phyloP scores from a whole-genome alignment of 2,113 vertebrate genomes.

The Dicrurus megarhynchus region DNA sequence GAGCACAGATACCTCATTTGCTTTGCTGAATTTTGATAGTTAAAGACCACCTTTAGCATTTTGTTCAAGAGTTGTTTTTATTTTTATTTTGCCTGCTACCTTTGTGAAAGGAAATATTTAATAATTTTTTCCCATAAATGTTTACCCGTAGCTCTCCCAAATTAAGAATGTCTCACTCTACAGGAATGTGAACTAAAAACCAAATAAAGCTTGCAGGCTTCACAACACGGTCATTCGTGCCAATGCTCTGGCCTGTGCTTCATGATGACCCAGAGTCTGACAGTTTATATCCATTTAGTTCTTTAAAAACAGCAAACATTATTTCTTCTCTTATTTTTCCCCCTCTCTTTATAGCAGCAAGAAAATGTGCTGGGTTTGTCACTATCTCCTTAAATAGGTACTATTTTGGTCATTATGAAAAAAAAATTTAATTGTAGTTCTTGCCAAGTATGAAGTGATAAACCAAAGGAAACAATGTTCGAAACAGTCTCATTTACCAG shows the following conservation, averaged over 20 bases:
- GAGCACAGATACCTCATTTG: not conserved
- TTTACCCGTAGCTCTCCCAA: constrained; percentile 14
- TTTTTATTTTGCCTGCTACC: constrained; percentile 47
- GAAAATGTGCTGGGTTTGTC: not conserved
- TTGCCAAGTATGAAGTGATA: not conserved
- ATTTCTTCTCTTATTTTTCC: not conserved
- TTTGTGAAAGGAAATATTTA: constrained; percentile 63
- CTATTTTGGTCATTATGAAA: not conserved
- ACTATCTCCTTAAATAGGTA: not conserved
- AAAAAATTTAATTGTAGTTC: not conserved
- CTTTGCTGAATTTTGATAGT: not conserved
- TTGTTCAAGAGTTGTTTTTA: not conserved
- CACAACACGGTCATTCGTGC: constrained; percentile 29
- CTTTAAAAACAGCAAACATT: not conserved
- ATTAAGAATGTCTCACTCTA: constrained; percentile 57
- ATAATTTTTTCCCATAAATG: constrained; percentile 59
- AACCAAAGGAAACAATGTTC: not conserved
- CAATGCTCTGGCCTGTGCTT: constrained; percentile 47
- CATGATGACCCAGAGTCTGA: constrained; percentile 35
- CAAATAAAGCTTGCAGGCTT: constrained; percentile 58
- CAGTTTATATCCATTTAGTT: constrained; percentile 16
- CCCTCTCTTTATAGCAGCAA: not conserved
- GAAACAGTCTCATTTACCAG: not conserved
- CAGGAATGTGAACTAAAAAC: constrained; percentile 65
- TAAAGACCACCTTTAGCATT: not conserved